A percentile compares a stretch with the other conserved stretches of the same genome.
phyloP scores from a whole-genome alignment of 2,888 invertebrate genomes.

The Pandemis heparana region DNA sequence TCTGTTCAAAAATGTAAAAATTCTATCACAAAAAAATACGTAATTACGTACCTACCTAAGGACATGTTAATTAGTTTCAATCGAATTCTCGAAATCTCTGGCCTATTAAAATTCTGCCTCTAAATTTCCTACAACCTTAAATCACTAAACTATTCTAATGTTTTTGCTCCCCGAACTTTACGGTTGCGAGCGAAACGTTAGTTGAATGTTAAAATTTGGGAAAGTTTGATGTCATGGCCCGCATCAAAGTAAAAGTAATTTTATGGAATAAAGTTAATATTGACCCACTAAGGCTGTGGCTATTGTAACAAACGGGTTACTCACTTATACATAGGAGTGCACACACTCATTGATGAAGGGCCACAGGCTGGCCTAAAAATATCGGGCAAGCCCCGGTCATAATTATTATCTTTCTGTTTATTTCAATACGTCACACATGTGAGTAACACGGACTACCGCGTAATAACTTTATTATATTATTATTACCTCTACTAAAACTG shows the following conservation, averaged over 20 bases:
- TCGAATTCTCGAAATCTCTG: neutral
- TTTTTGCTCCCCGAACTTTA: conserved; percentile 1
- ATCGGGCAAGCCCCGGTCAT: too few species aligned
- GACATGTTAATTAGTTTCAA: neutral
- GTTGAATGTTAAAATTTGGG: neutral
- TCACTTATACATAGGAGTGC: too few species aligned
- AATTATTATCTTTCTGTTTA: too few species aligned
- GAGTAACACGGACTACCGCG: too few species aligned
- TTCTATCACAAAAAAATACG: too few species aligned
- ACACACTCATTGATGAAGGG: too few species aligned
- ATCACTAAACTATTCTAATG: neutral
- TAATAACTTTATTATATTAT: neutral
- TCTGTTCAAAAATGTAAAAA: too few species aligned
- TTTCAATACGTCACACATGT: too few species aligned
- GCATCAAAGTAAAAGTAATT: neutral
- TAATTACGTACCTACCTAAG: neutral
- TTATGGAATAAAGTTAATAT: neutral
- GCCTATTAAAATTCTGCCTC: neutral
- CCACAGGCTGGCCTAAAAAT: too few species aligned
- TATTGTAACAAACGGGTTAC: too few species aligned
- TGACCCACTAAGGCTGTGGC: neutral
- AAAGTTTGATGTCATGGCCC: neutral
- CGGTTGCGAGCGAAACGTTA: neutral
- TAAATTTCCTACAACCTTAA: neutral
- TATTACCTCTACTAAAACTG: neutral